A percentile compares a stretch with the other conserved stretches of the same genome.
Conservation (phyloP, 2,113 vertebrate genomes). For the Corythornis vintsioides region DNA sequence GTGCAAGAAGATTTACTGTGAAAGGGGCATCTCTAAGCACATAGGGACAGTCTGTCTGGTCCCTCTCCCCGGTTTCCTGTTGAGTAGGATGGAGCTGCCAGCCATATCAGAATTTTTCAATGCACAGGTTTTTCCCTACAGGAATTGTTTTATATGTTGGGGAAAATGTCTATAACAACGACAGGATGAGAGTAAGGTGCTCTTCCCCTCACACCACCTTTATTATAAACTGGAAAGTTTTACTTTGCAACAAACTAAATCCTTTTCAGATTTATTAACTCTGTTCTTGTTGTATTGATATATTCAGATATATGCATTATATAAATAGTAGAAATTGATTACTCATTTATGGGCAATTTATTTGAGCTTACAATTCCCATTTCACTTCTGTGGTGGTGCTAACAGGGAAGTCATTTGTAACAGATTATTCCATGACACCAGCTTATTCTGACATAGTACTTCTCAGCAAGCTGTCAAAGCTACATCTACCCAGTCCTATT, state of each 20-base stretch:
- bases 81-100: background rate
- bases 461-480: background rate
- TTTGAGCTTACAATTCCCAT: background rate
- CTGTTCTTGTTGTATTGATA: background rate
- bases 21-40: background rate
- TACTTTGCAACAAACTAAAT: background rate
- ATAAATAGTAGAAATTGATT: background rate
- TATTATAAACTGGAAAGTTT: background rate
- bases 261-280: background rate
- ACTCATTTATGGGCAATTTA: background rate
- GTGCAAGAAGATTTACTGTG: background rate
- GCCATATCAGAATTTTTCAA: background rate
- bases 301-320: background rate
- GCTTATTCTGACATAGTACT: background rate
- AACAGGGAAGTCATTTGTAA: background rate
- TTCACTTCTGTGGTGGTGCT: background rate
- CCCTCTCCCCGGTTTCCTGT: background rate
- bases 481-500: rapidly evolving
- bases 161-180: background rate
- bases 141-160: background rate
- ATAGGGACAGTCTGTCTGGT: background rate
- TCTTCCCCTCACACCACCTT: background rate
- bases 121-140: background rate
- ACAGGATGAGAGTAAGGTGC: background rate
- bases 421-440: background rate